Conservation (phyloP, 2,797 vertebrate species). For the Phataginus tetradactyla region DNA sequence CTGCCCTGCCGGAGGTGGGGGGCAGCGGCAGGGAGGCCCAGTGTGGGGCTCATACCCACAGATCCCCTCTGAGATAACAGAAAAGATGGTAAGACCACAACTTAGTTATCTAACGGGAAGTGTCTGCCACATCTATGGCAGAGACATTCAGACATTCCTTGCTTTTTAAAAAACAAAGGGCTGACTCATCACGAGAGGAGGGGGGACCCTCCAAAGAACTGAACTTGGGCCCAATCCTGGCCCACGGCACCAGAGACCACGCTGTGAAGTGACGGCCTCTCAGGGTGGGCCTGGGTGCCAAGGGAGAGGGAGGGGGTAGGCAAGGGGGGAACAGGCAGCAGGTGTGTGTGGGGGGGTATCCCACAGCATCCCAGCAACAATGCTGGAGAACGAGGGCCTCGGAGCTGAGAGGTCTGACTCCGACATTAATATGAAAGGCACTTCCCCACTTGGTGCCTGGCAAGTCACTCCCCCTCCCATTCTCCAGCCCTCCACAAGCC, state of each 20-base stretch:
- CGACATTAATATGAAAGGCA: not conserved
- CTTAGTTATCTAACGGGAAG: not conserved
- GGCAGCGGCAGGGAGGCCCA: not conserved
- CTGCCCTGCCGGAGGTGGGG: rapidly evolving
- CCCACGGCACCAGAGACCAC: not conserved
- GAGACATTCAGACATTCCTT: not conserved
- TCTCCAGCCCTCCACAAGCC: not conserved
- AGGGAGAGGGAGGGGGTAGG: rapidly evolving
- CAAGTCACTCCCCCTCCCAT: not conserved
- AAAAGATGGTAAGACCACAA: not conserved
- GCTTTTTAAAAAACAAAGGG: not conserved
- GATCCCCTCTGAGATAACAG: slow-evolving; percentile 24
- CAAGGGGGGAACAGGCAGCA: not conserved
- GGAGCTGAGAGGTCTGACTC: not conserved
- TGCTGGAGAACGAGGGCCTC: not conserved
- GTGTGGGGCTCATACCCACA: not conserved
- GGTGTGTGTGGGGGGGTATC: not conserved
- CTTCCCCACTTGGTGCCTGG: not conserved
- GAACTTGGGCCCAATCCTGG: not conserved
- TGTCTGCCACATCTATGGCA: not conserved
- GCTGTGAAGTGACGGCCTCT: not conserved
- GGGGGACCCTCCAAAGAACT: not conserved
- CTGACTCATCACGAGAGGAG: not conserved
- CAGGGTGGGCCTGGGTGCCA: not conserved
- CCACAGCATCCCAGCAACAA: rapidly evolving